A percentile compares a stretch with the other conserved stretches of the same genome.
Evolutionary conservation across 2,888 invertebrate genomes (phyloP).

Genomic region (Parnassius apollo): DNA sequence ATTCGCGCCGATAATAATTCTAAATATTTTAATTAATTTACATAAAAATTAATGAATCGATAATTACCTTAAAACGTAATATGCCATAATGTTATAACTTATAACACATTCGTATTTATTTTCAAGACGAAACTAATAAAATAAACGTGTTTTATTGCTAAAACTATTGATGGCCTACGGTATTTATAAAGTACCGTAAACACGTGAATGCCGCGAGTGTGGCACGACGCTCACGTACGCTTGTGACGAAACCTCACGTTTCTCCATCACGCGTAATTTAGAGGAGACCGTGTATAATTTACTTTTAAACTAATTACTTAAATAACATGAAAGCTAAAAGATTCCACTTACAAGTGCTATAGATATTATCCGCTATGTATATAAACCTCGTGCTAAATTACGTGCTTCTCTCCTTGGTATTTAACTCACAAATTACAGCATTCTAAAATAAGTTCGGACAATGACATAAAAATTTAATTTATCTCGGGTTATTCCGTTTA

Average conservation of each 20-base stretch:
- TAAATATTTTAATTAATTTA: too few relatives aligned
- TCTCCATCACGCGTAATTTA: neutral
- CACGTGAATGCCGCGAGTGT: neutral
- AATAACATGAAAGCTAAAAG: neutral
- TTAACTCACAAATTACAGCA: neutral
- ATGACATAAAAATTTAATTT: neutral
- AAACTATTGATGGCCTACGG: too few relatives aligned
- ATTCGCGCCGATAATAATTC: too few relatives aligned
- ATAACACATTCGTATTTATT: too few relatives aligned
- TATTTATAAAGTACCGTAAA: neutral
- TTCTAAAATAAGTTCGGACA: neutral
- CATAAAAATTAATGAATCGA: too few relatives aligned
- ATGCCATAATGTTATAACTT: too few relatives aligned
- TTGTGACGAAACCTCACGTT: slow-evolving; percentile 1
- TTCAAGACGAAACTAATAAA: too few relatives aligned
- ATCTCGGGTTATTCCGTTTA: neutral
- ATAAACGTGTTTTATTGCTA: too few relatives aligned
- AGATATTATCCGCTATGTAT: neutral
- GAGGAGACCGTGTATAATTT: neutral
- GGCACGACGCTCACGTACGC: neutral
- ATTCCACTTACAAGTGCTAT: neutral
- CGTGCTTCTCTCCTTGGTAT: neutral
- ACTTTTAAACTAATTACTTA: neutral
- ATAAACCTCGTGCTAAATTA: slow-evolving; percentile 1
- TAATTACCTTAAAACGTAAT: too few relatives aligned